Evolutionary conservation across 2,797 vertebrate genomes (phyloP).

Genomic region (Sebastes taczanowskii): DNA sequence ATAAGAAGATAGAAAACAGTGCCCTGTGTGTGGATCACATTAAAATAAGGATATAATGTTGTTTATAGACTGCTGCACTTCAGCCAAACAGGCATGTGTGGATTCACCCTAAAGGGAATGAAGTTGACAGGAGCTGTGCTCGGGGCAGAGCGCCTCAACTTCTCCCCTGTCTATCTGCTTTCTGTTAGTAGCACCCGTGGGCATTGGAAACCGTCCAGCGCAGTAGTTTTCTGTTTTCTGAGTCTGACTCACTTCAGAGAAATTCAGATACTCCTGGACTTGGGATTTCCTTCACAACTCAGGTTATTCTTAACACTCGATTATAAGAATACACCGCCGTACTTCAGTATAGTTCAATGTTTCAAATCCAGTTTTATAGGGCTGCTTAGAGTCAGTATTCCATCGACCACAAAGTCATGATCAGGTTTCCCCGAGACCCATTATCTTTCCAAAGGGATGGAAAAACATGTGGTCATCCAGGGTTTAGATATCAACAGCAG

Average conservation of each 20-base stretch:
- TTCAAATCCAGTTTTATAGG: constrained; percentile 2
- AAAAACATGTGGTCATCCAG: constrained; percentile 10
- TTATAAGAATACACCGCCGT: not conserved
- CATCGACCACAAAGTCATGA: constrained; percentile 15
- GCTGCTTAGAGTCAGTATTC: constrained; percentile 2
- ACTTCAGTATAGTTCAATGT: not conserved
- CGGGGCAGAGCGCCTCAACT: not conserved
- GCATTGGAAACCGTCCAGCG: constrained; percentile 40
- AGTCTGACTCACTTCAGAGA: constrained; percentile 17
- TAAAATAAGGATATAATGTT: constrained; percentile 5
- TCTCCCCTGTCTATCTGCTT: constrained; percentile 26
- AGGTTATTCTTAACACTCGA: constrained; percentile 17
- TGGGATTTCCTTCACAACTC: constrained; percentile 26
- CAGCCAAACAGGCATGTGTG: not conserved
- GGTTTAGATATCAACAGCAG: constrained; percentile 1
- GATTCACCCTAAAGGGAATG: not conserved
- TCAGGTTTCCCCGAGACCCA: constrained; percentile 22
- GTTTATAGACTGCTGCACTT: constrained; percentile 2
- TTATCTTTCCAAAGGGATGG: constrained; percentile 8
- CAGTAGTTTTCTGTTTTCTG: constrained; percentile 32
- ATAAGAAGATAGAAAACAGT: not conserved
- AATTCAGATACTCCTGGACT: constrained; percentile 4
- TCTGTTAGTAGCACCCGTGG: constrained; percentile 11
- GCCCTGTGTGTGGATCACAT: not conserved
- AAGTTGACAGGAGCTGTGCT: constrained; percentile 1